Base-by-base conservation (phyloP, 2,113 vertebrate genomes). In the Helogale parvula region DNA sequence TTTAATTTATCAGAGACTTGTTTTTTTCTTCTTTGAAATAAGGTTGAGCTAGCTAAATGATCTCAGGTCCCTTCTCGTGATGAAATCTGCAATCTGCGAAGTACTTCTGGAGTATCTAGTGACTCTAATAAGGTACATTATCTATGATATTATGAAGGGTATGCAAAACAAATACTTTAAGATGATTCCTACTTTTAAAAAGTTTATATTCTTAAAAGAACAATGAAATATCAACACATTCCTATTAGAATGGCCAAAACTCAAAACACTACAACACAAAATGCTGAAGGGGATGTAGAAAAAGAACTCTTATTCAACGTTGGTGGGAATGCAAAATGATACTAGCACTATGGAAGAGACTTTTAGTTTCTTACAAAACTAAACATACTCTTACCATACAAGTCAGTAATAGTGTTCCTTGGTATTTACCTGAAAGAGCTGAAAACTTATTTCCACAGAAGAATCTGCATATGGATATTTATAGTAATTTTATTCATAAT, bases 151-250 rank as follows among this genome's bases (percentile, higher is more conserved):
- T 38, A 16, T 69, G 47, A 87, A 94, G 47, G 21, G 14, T 27
- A 45, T 66, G 13, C 35, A 93, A 96, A 94, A 60, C 52, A 93
- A 86, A 45, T 7, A 52, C 33, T 81, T 93, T 47, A 93, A 86
- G 23, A 74, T 60, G 77, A 23, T 45, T 89, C 29, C n/a, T 93
- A 35, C 1, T 92, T 41, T 95, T 66, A 81, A 50, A 52, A 69
- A 52, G 66, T 54, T 35, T 88, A 60, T 60, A 80, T 63, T 57
- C 63, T 63, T n/a, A 54, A 93, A 57, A 79, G 9, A 68, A 10
- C 31, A 65, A 35, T 72, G 41, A 93, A 31, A 68, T 93, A 66
- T 41, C 31, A 82, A 50, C 19, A 80, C 6, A 4, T 21, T 19
- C 54, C n/a, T 88, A 74, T 31, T 68, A 82, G 35, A 76, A 82